Conservation (phyloP, 2,797 vertebrate species). For the Schizopygopsis malacanthus region DNA sequence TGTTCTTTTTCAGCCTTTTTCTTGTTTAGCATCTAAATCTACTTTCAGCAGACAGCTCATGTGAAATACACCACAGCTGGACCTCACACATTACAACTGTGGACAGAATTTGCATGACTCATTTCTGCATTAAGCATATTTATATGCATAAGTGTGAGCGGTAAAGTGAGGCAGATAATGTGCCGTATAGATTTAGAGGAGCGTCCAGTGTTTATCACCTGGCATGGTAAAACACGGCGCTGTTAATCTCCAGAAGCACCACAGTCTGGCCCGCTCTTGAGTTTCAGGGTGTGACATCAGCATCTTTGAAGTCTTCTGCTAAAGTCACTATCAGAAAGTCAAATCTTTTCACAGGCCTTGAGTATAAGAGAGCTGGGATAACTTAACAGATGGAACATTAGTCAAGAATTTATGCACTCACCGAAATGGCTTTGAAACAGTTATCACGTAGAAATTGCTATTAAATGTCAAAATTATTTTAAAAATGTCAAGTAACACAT, state of each 20-base stretch:
- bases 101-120: slow-evolving; percentile 66
- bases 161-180: slow-evolving; percentile 22
- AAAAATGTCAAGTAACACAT: neutral
- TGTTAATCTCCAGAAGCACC: slow-evolving; percentile 36
- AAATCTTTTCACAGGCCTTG: neutral
- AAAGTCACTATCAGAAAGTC: slow-evolving; percentile 44
- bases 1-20: slow-evolving; percentile 38
- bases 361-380: neutral
- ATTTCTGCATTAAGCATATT: slow-evolving; percentile 68
- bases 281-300: slow-evolving; percentile 54
- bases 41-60: slow-evolving; percentile 53
- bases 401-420: neutral
- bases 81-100: slow-evolving; percentile 68
- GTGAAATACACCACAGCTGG: slow-evolving; percentile 63
- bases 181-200: slow-evolving; percentile 22
- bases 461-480: neutral
- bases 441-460: neutral
- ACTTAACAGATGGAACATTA: neutral
- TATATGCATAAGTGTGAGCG: slow-evolving; percentile 61
- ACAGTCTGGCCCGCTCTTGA: slow-evolving; percentile 7
- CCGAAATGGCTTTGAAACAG: neutral
- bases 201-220: slow-evolving; percentile 35
- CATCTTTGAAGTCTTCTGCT: slow-evolving; percentile 58
- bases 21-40: slow-evolving; percentile 65
- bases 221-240: neutral